Base-by-base conservation (phyloP, 1,140 invertebrate genomes). In the Philotrypesis tridentata region DNA sequence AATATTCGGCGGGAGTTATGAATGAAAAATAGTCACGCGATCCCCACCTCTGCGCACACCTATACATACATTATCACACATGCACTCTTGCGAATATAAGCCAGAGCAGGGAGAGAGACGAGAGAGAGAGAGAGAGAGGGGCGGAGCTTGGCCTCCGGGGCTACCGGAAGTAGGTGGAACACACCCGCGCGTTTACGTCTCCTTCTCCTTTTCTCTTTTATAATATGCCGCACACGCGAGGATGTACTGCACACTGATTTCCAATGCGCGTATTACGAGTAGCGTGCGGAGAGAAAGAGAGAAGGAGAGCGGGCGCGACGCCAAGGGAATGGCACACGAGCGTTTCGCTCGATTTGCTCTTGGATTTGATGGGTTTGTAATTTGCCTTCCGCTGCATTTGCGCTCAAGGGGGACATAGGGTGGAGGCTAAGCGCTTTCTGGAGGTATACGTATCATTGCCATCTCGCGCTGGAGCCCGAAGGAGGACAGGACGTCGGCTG, bases 91-190 rank as follows among this genome's bases (percentile, higher is more conserved):
- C 21, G 67, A 8, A 31, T 68, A 33, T n/a, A 68, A 33, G 65
- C 21, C 21, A 71, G n/a, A n/a, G n/a, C n/a, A n/a, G n/a, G n/a
- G n/a, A n/a, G n/a, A n/a, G n/a, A n/a, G n/a, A n/a, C n/a, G n/a
- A n/a, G n/a, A n/a, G n/a, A n/a, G n/a, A n/a, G n/a, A n/a, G n/a
- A 12, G 25, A 78, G 65, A 31, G 37, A 55, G 67, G n/a, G 23
- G 33, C 31, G 33, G 43, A 55, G 40, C 7, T 17, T 78, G 68
- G 86, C 84, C 84, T 82, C 75, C 75, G 48, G 80, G 79, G 80
- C 83, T 84, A 85, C 87, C 87, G 89, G 88, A 90, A 88, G 85
- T 89, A 87, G 86, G 89, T 88, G 89, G 85, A 85, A 85, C 85
- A 33, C 88, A 89, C 88, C 89, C 87, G 86, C 89, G 85, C 82